Conservation (phyloP, 2,888 invertebrate species). For the Electrophaes corylata region DNA sequence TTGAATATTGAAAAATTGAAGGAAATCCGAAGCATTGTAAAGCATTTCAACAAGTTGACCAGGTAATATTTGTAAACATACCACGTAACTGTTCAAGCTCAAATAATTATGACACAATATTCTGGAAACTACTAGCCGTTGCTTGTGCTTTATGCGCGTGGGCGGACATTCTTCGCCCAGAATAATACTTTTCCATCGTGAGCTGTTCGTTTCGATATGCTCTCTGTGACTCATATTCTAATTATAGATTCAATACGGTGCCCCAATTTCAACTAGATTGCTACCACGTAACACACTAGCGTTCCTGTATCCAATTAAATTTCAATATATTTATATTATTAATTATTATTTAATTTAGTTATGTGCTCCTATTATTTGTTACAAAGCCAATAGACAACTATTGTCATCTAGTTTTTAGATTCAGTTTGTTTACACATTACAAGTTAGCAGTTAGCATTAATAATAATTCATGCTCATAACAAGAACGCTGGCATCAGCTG, state of each 20-base stretch:
- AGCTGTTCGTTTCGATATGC: slow-evolving; percentile 62
- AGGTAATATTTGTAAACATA: slow-evolving; percentile 13
- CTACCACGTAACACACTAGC: slow-evolving; percentile 4
- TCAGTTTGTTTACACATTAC: slow-evolving; percentile 15
- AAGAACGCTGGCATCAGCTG: slow-evolving; percentile 48
- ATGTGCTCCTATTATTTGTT: background rate
- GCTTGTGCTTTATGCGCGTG: slow-evolving; percentile 41
- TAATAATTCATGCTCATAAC: slow-evolving; percentile 10
- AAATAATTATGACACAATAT: slow-evolving; percentile 37
- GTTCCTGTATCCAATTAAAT: background rate
- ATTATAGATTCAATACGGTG: slow-evolving; percentile 68
- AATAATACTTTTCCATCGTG: slow-evolving; percentile 69
- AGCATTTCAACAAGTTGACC: background rate
- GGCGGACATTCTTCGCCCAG: slow-evolving; percentile 71
- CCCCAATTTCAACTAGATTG: slow-evolving; percentile 59
- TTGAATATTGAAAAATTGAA: too few species aligned
- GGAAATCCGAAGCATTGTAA: too few species aligned
- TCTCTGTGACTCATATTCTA: slow-evolving; percentile 75
- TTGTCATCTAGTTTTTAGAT: background rate
- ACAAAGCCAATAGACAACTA: background rate
- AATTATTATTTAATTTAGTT: background rate
- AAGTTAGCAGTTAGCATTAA: background rate
- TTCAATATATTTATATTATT: background rate
- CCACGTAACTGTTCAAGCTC: slow-evolving; percentile 26
- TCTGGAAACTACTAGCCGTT: slow-evolving; percentile 51